A percentile compares a stretch with the other conserved stretches of the same genome.
phyloP scores from a whole-genome alignment of 1,140 invertebrate species.

The Drosophila athabasca region DNA sequence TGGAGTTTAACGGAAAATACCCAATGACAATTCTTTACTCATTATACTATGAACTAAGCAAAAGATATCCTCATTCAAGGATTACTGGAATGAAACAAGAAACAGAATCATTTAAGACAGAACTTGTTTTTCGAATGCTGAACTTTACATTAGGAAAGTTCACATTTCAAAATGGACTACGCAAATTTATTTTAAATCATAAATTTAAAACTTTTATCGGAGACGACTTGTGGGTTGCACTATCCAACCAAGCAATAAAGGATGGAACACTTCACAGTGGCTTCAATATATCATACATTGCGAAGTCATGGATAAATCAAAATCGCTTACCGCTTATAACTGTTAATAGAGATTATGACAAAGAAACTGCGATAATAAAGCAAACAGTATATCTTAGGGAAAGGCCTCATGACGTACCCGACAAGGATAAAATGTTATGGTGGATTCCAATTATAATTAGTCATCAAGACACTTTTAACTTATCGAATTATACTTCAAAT shows the following conservation, averaged over 20 bases:
- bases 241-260: slow-evolving; percentile 88
- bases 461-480: slow-evolving; percentile 85
- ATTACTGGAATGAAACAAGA: slow-evolving; percentile 90
- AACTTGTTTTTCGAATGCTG: slow-evolving; percentile 96
- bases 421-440: slow-evolving; percentile 87
- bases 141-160: slow-evolving; percentile 92
- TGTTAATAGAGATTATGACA: slow-evolving; percentile 88
- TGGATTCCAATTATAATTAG: slow-evolving; percentile 88
- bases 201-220: slow-evolving; percentile 90
- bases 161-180: slow-evolving; percentile 90
- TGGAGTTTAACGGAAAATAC: slow-evolving; percentile 89
- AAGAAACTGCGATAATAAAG: slow-evolving; percentile 86
- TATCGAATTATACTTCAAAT: slow-evolving; percentile 84
- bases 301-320: slow-evolving; percentile 92
- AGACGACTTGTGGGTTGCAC: slow-evolving; percentile 91
- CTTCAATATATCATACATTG: slow-evolving; percentile 88
- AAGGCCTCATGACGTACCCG: slow-evolving; percentile 87
- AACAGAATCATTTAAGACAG: slow-evolving; percentile 89
- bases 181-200: slow-evolving; percentile 88
- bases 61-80: slow-evolving; percentile 88
- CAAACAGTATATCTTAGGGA: slow-evolving; percentile 90
- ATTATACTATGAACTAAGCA: slow-evolving; percentile 90
- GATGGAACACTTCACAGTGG: slow-evolving; percentile 86
- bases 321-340: slow-evolving; percentile 92
- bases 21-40: slow-evolving; percentile 90